Conservation (phyloP, 2,888 invertebrate genomes). For the Leptarthrus brevirostris region DNA sequence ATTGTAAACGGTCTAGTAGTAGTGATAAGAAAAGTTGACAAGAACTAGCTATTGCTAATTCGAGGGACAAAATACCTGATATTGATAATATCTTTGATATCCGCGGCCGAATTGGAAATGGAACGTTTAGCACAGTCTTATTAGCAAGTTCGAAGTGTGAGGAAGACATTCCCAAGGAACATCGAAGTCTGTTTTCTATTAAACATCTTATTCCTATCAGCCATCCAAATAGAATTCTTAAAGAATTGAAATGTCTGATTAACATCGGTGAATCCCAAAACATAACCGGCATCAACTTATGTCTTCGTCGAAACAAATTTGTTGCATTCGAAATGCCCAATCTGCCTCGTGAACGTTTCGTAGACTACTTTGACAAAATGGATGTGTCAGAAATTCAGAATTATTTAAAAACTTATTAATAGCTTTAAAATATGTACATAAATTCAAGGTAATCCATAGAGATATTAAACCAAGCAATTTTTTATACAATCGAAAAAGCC, state of each 20-base stretch:
- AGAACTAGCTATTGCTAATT: conserved; percentile 62
- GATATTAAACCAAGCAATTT: conserved; percentile 95
- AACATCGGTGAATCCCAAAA: conserved; percentile 82
- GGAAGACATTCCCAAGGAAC: neutral
- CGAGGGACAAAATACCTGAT: conserved; percentile 50
- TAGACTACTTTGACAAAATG: conserved; percentile 83
- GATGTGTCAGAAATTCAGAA: conserved; percentile 75
- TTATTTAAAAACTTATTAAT: conserved; percentile 85
- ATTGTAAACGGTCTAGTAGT: conserved; percentile 60
- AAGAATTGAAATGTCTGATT: conserved; percentile 82
- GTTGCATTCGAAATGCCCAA: conserved; percentile 92
- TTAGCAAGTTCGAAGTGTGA: neutral
- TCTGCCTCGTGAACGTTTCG: conserved; percentile 81
- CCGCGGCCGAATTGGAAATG: conserved; percentile 81
- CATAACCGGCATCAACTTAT: conserved; percentile 83
- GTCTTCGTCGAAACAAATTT: conserved; percentile 80
- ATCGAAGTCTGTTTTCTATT: neutral
- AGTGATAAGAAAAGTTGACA: conserved; percentile 64
- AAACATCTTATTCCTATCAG: conserved; percentile 85
- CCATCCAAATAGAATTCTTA: conserved; percentile 83
- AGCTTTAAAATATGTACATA: conserved; percentile 84
- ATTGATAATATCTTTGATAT: conserved; percentile 74
- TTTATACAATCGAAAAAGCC: conserved; percentile 79
- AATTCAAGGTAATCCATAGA: conserved; percentile 86
- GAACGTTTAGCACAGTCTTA: conserved; percentile 35